A percentile compares a stretch with the other conserved stretches of the same genome.
Conservation (phyloP, 1,140 invertebrate species). For the Caenorhabditis latens region DNA sequence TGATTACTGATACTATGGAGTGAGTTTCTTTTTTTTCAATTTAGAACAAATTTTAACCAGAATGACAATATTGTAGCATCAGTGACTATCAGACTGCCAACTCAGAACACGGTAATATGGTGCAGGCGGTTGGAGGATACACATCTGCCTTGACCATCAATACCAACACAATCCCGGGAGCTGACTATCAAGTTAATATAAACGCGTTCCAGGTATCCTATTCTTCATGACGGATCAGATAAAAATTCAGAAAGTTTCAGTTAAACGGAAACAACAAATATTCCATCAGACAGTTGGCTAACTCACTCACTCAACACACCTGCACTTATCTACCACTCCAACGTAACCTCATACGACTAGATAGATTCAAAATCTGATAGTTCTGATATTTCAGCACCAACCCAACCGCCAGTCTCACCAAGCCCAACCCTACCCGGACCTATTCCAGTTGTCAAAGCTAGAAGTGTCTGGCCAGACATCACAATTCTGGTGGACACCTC, state of each 20-base stretch:
- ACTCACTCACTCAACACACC: slow-evolving; percentile 7
- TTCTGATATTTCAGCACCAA: slow-evolving; percentile 1
- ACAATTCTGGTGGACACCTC: slow-evolving; percentile 47
- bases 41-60: neutral
- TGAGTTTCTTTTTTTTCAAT: neutral
- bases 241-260: neutral
- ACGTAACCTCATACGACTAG: neutral
- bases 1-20: slow-evolving; percentile 57
- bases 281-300: neutral
- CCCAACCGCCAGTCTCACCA: slow-evolving; percentile 7
- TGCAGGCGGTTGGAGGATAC: slow-evolving; percentile 23
- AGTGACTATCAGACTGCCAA: neutral
- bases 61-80: neutral
- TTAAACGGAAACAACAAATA: slow-evolving; percentile 5
- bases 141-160: slow-evolving; percentile 28
- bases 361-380: neutral
- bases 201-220: neutral
- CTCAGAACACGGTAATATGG: slow-evolving; percentile 27
- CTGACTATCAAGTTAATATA: slow-evolving; percentile 28
- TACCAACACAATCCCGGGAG: slow-evolving; percentile 27
- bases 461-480: slow-evolving; percentile 57
- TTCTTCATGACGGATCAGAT: neutral
- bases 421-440: slow-evolving; percentile 54
- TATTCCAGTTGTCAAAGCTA: slow-evolving; percentile 51
- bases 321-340: slow-evolving; percentile 18